Evolutionary conservation across 2,888 invertebrate species (phyloP), one percentile per base, ranked within the genome.

Genomic region (Hydroisotoma schaefferi): DNA sequence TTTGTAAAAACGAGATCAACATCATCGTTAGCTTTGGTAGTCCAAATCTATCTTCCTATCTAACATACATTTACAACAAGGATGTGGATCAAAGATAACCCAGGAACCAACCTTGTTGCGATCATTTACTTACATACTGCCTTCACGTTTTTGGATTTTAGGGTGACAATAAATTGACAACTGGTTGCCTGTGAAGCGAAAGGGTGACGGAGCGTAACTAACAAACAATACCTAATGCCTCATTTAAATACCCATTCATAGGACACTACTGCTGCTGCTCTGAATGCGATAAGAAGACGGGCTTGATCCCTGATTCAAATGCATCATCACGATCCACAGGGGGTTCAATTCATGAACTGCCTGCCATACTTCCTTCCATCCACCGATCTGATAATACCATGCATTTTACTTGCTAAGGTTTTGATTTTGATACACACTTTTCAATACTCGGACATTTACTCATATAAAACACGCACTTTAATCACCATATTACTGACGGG

Each of bases 121-220:
- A n/a, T n/a, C n/a, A n/a, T n/a, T n/a, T n/a, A n/a, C n/a, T n/a
- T n/a, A n/a, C n/a, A n/a, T n/a, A n/a, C n/a, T n/a, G n/a, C n/a
- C n/a, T n/a, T n/a, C n/a, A n/a, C n/a, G n/a, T n/a, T n/a, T n/a
- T n/a, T n/a, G n/a, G n/a, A n/a, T n/a, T n/a, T n/a, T 40, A 40
- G 40, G 5, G 5, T 40, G 40, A 40, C 40, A 40, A 40, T n/a
- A n/a, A n/a, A n/a, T 40, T 40, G 40, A 40, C 40, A 40, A 40
- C 15, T n/a, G n/a, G n/a, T n/a, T n/a, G n/a, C n/a, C n/a, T n/a
- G 20, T 18, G 20, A 20, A 20, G 40, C 20, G 5, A 40, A 40
- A 20, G 40, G 40, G 40, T 40, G 40, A 40, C 40, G n/a, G 40
- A 40, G 40, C 40, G 40, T 40, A 40, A 40, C 15, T 40, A 40